Evolutionary conservation across 2,113 vertebrate species (phyloP).

Genomic region (Morone chrysops): DNA sequence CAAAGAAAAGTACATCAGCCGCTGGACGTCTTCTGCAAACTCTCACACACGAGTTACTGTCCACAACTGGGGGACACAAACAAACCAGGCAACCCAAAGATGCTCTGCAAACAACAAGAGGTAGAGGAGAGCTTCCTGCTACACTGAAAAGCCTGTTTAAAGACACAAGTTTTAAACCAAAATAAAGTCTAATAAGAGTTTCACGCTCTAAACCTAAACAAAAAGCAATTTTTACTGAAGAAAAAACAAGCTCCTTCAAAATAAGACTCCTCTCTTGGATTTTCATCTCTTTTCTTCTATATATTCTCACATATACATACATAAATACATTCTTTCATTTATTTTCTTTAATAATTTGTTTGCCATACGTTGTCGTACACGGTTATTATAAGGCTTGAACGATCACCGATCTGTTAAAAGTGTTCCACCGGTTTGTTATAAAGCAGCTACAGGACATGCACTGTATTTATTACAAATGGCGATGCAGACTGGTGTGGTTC

Average conservation of each 20-base stretch:
- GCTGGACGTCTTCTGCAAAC: neutral
- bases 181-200: neutral
- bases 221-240: neutral
- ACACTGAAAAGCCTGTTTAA: too few relatives aligned
- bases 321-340: neutral
- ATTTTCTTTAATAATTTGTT: neutral
- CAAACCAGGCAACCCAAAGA: neutral
- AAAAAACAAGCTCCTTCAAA: neutral
- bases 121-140: neutral
- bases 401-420: too few relatives aligned
- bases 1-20: neutral
- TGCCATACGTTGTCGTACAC: neutral
- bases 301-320: too few relatives aligned
- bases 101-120: neutral
- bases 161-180: neutral
- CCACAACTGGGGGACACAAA: neutral
- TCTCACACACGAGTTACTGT: too few relatives aligned
- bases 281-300: too few relatives aligned
- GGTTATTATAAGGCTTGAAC: too few relatives aligned
- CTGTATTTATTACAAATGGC: too few relatives aligned
- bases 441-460: too few relatives aligned
- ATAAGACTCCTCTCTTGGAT: neutral
- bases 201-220: neutral
- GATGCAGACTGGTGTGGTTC: too few relatives aligned
- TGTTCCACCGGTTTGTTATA: too few relatives aligned